phyloP scores from a whole-genome alignment of 2,797 vertebrate species.

The Coreius guichenoti region DNA sequence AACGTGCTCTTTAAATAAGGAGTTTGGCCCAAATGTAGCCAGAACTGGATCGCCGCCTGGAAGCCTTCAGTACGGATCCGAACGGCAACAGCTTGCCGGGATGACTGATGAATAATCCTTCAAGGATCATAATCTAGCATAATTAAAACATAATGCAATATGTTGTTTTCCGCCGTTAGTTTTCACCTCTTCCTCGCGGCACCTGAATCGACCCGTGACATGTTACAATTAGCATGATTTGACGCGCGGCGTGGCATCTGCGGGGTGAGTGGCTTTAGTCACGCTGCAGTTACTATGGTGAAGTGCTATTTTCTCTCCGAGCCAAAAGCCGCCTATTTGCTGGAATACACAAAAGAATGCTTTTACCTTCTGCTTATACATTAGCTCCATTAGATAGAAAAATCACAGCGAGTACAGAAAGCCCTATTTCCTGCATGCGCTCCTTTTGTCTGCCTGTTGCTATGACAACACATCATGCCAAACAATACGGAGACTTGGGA shows the following conservation, averaged over 20 bases:
- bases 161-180: slow-evolving; percentile 20
- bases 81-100: slow-evolving; percentile 45
- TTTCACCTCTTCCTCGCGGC: slow-evolving; percentile 27
- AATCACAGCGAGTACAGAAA: slow-evolving; percentile 32
- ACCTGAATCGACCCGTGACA: slow-evolving; percentile 24
- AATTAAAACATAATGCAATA: slow-evolving; percentile 57
- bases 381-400: slow-evolving; percentile 58
- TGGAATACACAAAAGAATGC: slow-evolving; percentile 49
- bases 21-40: slow-evolving; percentile 20
- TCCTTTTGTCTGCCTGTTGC: slow-evolving; percentile 59
- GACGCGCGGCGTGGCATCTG: neutral
- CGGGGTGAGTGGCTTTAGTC: neutral
- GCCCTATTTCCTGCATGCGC: neutral
- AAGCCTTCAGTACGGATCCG: slow-evolving; percentile 20
- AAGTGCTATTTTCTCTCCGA: slow-evolving; percentile 48
- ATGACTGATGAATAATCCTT: slow-evolving; percentile 48
- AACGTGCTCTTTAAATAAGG: neutral
- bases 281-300: slow-evolving; percentile 42
- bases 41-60: slow-evolving; percentile 47
- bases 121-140: slow-evolving; percentile 50
- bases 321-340: slow-evolving; percentile 39
- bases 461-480: slow-evolving; percentile 56
- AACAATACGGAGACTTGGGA: slow-evolving; percentile 51
- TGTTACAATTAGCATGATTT: slow-evolving; percentile 27
- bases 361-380: slow-evolving; percentile 53